phyloP scores from a whole-genome alignment of 2,797 vertebrate genomes.

The Cebuella pygmaea region DNA sequence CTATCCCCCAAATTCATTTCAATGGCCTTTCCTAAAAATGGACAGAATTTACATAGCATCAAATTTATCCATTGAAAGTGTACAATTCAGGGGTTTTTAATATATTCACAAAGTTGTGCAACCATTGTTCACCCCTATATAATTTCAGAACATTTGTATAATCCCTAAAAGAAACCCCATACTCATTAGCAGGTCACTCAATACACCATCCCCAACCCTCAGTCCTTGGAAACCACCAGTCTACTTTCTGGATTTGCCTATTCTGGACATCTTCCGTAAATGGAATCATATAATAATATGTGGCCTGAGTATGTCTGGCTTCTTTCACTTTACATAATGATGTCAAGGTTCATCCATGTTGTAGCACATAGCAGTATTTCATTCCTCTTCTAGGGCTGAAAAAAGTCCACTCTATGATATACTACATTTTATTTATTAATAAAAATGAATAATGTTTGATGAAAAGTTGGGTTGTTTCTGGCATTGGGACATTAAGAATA shows the following conservation, averaged over 20 bases:
- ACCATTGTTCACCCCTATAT: background rate
- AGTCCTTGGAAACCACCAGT: background rate
- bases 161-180: background rate
- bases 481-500: background rate
- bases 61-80: background rate
- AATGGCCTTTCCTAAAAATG: background rate
- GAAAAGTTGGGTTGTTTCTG: background rate
- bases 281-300: rapidly evolving
- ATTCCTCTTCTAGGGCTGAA: background rate
- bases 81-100: background rate
- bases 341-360: background rate
- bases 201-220: background rate
- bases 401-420: background rate
- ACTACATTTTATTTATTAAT: background rate
- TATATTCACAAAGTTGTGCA: background rate
- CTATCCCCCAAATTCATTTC: background rate
- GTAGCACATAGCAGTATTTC: background rate
- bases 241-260: background rate
- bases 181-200: background rate
- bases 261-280: background rate
- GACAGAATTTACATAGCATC: background rate
- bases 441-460: background rate
- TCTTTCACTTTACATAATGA: background rate
- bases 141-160: background rate
- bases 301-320: background rate